These are phyloP conservation scores for Neogobius melanostomus DNA, from an alignment of 2,113 vertebrate genomes.

Conservation along the genomic window DNA sequence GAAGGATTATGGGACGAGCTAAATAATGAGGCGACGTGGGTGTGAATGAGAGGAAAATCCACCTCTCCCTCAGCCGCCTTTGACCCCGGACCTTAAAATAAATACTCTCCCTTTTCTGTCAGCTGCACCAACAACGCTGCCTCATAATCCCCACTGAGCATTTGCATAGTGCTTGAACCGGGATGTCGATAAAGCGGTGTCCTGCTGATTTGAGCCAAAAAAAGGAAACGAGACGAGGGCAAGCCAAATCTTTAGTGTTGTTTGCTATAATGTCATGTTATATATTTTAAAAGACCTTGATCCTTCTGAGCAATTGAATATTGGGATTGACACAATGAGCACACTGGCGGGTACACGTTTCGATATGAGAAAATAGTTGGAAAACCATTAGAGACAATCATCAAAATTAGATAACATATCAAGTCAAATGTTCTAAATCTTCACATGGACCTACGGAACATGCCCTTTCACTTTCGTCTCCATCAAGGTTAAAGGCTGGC, in stretches of 20 bases:
- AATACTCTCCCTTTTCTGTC: slow-evolving; percentile 63
- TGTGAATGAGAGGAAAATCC: slow-evolving; percentile 64
- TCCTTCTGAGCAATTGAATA: too few species aligned
- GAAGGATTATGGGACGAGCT: slow-evolving; percentile 57
- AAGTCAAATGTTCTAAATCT: too few species aligned
- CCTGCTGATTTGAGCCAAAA: slow-evolving; percentile 31
- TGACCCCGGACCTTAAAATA: slow-evolving; percentile 56
- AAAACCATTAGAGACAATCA: too few species aligned
- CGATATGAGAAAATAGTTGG: too few species aligned
- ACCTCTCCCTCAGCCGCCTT: slow-evolving; percentile 56
- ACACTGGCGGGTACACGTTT: neutral
- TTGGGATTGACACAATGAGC: neutral
- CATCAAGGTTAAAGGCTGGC: slow-evolving; percentile 65
- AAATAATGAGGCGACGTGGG: slow-evolving; percentile 65
- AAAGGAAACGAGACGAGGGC: slow-evolving; percentile 23
- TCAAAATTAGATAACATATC: too few species aligned
- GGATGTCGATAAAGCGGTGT: slow-evolving; percentile 21
- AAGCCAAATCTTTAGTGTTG: neutral
- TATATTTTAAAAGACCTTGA: too few species aligned
- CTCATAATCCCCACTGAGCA: slow-evolving; percentile 33
- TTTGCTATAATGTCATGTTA: too few species aligned
- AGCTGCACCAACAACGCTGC: slow-evolving; percentile 59
- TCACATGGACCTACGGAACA: neutral
- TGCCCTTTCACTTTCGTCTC: slow-evolving; percentile 20
- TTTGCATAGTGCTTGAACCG: slow-evolving; percentile 23